Conservation (phyloP, 2,888 invertebrate species). For the Labia minor region DNA sequence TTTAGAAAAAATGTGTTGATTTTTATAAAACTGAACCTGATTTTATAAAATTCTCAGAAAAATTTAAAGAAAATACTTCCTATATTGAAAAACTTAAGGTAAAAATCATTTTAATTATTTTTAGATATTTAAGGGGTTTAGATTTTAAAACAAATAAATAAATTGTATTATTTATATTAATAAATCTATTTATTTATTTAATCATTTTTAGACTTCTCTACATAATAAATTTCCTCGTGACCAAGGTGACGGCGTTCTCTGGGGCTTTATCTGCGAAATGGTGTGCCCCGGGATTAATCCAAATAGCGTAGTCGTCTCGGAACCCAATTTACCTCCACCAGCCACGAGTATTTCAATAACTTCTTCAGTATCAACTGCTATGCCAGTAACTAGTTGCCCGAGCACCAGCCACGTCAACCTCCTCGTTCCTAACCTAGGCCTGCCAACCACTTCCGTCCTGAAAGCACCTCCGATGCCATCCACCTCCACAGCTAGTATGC, state of each 20-base stretch:
- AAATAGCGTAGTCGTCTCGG: constrained; percentile 33
- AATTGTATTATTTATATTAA: no score
- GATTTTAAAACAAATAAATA: no score
- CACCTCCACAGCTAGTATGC: constrained; percentile 33
- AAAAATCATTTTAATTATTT: no score
- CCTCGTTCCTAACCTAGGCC: constrained; percentile 36
- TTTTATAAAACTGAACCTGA: constrained; percentile 66
- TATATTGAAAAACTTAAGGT: constrained; percentile 75
- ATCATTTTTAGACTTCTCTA: constrained; percentile 46
- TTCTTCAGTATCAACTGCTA: not conserved
- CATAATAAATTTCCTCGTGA: constrained; percentile 74
- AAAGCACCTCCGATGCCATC: constrained; percentile 36
- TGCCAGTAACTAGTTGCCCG: constrained; percentile 15
- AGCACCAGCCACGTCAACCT: constrained; percentile 28
- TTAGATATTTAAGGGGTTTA: no score
- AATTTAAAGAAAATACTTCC: constrained; percentile 58
- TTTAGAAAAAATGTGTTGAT: constrained; percentile 62
- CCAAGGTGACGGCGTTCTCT: constrained; percentile 61
- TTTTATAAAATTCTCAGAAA: constrained; percentile 53
- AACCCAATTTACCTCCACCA: constrained; percentile 40
- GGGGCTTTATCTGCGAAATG: constrained; percentile 68
- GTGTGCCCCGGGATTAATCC: constrained; percentile 51
- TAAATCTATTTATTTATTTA: no score
- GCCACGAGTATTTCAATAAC: constrained; percentile 19
- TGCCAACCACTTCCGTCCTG: constrained; percentile 36